Conservation (phyloP, 2,797 vertebrate species). For the Tiaroga cobitis region DNA sequence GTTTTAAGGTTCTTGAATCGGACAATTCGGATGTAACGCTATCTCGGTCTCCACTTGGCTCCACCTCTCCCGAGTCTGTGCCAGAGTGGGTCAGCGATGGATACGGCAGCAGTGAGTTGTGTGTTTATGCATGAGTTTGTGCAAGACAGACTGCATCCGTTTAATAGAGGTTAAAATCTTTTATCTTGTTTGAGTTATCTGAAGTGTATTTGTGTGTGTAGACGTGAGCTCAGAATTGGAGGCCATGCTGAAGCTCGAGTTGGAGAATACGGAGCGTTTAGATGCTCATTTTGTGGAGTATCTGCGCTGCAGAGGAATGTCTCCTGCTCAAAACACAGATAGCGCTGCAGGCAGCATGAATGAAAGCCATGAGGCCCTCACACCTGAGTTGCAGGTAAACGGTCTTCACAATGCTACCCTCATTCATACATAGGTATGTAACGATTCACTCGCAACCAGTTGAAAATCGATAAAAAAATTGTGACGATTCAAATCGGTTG, state of each 20-base stretch:
- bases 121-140: not conserved
- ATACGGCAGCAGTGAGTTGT: conserved; percentile 86
- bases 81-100: conserved; percentile 78
- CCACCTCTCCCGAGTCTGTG: conserved; percentile 76
- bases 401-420: not conserved
- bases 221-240: conserved; percentile 81
- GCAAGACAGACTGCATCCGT: not conserved
- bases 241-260: conserved; percentile 75
- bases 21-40: conserved; percentile 78
- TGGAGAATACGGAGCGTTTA: conserved; percentile 74
- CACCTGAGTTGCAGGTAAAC: conserved; percentile 87
- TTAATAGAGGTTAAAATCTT: not conserved
- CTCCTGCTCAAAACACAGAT: conserved; percentile 72
- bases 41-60: conserved; percentile 77
- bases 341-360: conserved; percentile 77
- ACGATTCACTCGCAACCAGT: too few species aligned
- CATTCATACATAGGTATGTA: not conserved
- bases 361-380: conserved; percentile 79
- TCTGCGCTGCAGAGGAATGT: conserved; percentile 75
- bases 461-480: too few species aligned
- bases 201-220: conserved; percentile 58
- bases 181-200: not conserved
- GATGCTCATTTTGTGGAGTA: conserved; percentile 77
- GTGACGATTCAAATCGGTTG: too few species aligned
- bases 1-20: conserved; percentile 75